Percentiles rank a stretch among this genome's conserved stretches.
These are phyloP conservation scores for Crotalus viridis DNA, from an alignment of 2,113 vertebrate species.

Conservation along the genomic window DNA sequence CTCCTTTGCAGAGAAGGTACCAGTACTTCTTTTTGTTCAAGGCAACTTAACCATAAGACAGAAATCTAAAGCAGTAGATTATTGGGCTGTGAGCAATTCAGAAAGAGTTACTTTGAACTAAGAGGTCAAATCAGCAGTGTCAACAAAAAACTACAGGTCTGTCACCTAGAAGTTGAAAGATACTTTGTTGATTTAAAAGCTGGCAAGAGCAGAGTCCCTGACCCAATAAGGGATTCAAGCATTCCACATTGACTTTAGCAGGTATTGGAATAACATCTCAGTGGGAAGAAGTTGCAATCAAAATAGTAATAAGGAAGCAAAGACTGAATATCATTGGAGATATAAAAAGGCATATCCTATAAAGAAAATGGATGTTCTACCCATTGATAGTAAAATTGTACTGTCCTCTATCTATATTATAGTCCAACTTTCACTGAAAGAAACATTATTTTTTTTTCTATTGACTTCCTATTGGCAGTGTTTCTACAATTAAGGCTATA, in stretches of 20 bases:
- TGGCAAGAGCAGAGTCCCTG: constrained; percentile 3
- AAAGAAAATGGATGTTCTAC: not conserved
- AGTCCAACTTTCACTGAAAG: constrained; percentile 13
- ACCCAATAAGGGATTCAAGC: not conserved
- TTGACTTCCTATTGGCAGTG: constrained; percentile 35
- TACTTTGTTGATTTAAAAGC: constrained; percentile 18
- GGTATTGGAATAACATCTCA: not conserved
- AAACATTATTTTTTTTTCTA: constrained; percentile 25
- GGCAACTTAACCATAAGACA: constrained; percentile 10
- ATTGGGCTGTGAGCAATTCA: constrained; percentile 21
- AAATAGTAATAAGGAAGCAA: not conserved
- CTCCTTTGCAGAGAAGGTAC: not conserved
- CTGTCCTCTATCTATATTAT: constrained; percentile 31
- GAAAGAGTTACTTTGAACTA: constrained; percentile 26
- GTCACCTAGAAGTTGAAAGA: constrained; percentile 8
- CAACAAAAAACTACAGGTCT: not conserved
- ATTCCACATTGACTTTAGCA: not conserved
- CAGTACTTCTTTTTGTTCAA: constrained; percentile 29
- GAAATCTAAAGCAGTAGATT: constrained; percentile 9
- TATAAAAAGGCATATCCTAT: not conserved
- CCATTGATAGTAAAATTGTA: constrained; percentile 8
- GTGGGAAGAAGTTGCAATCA: not conserved
- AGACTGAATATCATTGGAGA: not conserved
- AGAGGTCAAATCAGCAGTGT: not conserved
- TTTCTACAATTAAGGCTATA: constrained; percentile 56